Percentiles rank a stretch among this genome's conserved stretches.
Conservation (phyloP, 2,797 vertebrate genomes). For the Meriones psammophilus region DNA sequence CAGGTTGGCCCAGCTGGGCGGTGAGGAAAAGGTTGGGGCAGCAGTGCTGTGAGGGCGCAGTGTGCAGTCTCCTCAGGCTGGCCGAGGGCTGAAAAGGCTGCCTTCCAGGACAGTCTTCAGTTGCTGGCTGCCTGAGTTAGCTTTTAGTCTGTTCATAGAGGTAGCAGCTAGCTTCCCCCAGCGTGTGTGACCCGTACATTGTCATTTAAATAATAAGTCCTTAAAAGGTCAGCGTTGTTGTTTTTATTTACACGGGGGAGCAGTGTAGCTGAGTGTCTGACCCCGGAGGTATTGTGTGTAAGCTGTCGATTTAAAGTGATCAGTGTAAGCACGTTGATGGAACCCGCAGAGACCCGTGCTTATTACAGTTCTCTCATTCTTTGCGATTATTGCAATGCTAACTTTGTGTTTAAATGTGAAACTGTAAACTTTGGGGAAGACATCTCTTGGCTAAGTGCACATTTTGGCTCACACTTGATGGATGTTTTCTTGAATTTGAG, state of each 20-base stretch:
- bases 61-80: neutral
- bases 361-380: neutral
- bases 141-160: neutral
- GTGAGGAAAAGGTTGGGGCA: neutral
- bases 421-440: neutral
- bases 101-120: neutral
- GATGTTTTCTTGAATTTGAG: slow-evolving; percentile 29
- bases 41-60: neutral
- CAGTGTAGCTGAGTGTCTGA: neutral
- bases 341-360: neutral
- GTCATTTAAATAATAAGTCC: neutral
- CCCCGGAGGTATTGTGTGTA: neutral
- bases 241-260: neutral
- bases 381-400: neutral
- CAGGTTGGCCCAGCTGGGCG: neutral
- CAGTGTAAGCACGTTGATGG: fast-evolving
- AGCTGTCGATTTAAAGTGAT: neutral
- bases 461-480: neutral
- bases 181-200: neutral
- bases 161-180: neutral
- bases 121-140: neutral
- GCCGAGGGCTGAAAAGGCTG: neutral
- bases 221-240: neutral
- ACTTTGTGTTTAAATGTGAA: neutral
- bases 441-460: neutral